phyloP scores from a whole-genome alignment of 2,797 vertebrate genomes.

The Momotus momota region DNA sequence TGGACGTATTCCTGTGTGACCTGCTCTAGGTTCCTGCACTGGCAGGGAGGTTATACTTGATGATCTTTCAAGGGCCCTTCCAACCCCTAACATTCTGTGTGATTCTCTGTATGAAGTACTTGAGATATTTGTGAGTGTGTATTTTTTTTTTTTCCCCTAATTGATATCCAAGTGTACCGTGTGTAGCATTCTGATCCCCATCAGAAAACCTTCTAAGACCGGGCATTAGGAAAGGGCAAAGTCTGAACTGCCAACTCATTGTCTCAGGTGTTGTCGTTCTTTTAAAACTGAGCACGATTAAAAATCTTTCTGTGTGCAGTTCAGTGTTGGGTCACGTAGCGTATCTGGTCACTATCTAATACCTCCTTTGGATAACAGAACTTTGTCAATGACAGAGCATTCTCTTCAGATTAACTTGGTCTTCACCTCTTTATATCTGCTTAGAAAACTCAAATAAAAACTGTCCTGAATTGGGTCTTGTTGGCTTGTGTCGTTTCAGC shows the following conservation, averaged over 20 bases:
- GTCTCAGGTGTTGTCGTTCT: not conserved
- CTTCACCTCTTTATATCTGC: not conserved
- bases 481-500: not conserved
- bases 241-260: not conserved
- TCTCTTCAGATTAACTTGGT: not conserved
- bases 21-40: no score
- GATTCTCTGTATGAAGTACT: not conserved
- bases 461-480: not conserved
- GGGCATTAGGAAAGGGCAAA: not conserved
- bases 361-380: not conserved
- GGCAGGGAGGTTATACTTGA: no score
- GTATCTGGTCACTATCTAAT: not conserved
- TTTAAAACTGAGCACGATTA: not conserved
- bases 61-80: no score
- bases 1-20: no score
- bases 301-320: not conserved
- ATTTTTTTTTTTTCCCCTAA: not conserved
- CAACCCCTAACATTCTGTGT: no score
- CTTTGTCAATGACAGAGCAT: not conserved
- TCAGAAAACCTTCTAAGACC: not conserved
- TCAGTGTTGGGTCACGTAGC: not conserved
- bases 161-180: not conserved
- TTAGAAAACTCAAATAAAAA: not conserved
- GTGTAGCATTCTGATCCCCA: not conserved
- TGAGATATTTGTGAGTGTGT: rapidly evolving